Percentiles rank a stretch among this genome's conserved stretches.
Evolutionary conservation across 2,113 vertebrate genomes (phyloP).

Genomic region (Ceyx cyanopectus): DNA sequence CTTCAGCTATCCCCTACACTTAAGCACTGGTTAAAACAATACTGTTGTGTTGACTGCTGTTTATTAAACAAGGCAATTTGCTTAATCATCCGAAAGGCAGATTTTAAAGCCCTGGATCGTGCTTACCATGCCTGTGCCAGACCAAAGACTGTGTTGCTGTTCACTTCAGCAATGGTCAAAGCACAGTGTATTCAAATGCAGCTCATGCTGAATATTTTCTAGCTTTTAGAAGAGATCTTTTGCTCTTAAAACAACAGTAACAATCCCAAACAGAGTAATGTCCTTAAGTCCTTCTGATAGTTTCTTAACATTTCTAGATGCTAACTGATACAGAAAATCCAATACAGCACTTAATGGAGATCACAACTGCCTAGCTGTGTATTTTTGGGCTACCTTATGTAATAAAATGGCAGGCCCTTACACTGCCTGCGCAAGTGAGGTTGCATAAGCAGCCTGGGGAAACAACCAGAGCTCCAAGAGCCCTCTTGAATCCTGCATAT

Average conservation of each 20-base stretch:
- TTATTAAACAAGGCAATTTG: constrained; percentile 11
- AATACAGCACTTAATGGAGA: not conserved
- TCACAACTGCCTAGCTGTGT: not conserved
- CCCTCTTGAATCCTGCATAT: constrained; percentile 2
- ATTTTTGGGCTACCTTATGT: constrained; percentile 46
- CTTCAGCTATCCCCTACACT: not conserved
- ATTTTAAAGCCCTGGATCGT: not conserved
- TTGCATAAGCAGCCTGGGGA: constrained; percentile 56
- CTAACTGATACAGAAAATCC: not conserved
- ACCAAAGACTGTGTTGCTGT: not conserved
- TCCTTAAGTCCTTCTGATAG: not conserved
- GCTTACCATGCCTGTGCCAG: not conserved
- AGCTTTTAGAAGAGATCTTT: not conserved
- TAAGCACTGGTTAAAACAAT: not conserved
- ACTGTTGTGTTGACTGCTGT: not conserved
- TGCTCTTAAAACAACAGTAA: not conserved
- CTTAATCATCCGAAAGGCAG: constrained; percentile 3
- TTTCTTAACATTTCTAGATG: not conserved
- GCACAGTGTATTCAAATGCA: not conserved
- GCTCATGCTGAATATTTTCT: not conserved
- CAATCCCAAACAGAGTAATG: not conserved
- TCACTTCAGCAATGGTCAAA: not conserved
- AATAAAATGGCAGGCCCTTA: constrained; percentile 46
- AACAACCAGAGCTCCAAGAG: constrained; percentile 12
- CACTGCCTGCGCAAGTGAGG: not conserved